phyloP scores from a whole-genome alignment of 1,140 invertebrate species.

The Solen grandis region DNA sequence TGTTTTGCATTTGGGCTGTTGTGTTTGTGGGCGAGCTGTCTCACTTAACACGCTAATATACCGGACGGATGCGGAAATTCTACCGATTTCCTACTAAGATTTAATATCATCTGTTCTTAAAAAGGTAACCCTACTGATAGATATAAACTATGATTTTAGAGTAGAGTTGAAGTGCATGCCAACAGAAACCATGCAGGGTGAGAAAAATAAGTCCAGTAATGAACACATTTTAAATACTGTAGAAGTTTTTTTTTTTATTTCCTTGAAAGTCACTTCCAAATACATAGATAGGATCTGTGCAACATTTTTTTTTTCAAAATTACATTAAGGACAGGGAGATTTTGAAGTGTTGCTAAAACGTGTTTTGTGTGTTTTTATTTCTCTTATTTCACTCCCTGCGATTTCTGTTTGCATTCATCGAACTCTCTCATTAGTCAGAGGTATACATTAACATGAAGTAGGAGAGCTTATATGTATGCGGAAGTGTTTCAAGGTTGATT shows the following conservation, averaged over 20 bases:
- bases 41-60: too few relatives aligned
- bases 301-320: constrained; percentile 24
- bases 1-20: too few relatives aligned
- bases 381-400: constrained; percentile 50
- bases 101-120: too few relatives aligned
- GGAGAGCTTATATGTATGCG: constrained; percentile 47
- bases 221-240: not conserved
- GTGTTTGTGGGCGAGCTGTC: too few relatives aligned
- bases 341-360: constrained; percentile 29
- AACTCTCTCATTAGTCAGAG: constrained; percentile 28
- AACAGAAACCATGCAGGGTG: constrained; percentile 61
- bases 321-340: constrained; percentile 31
- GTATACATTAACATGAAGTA: too few relatives aligned
- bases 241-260: too few relatives aligned
- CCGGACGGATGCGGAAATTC: too few relatives aligned
- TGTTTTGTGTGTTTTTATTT: constrained; percentile 54
- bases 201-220: constrained; percentile 56
- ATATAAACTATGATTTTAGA: too few relatives aligned
- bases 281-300: constrained; percentile 48
- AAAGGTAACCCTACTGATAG: too few relatives aligned
- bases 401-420: constrained; percentile 59
- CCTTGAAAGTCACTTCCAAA: constrained; percentile 47
- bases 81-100: too few relatives aligned
- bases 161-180: constrained; percentile 48
- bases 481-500: constrained; percentile 46